Evolutionary conservation across 2,888 invertebrate genomes (phyloP), one percentile per base, ranked within the genome.

Genomic region (Biston stratarius): DNA sequence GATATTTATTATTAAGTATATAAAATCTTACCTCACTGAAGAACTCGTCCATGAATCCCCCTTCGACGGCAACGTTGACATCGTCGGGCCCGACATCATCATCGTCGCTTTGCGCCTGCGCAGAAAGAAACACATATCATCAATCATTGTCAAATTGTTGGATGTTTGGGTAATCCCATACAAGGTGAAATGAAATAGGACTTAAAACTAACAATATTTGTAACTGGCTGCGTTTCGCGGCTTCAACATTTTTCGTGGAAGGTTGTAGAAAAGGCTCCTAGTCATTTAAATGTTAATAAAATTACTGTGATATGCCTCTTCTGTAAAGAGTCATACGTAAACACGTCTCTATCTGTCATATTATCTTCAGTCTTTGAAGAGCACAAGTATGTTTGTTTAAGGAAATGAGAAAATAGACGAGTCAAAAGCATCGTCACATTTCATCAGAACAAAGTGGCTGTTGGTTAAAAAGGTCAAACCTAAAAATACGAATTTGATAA

Each of bases 1-100:
- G 24, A 24, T 24, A 24, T 24, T 3, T 24, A 2, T 3, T 24
- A 24, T 2, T 24, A 34, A 24, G 1, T 38, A 34, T 24, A 2
- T 33, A 14, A 88, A 24, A 60, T 14, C 95, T 95, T 90, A 98
- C 98, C 97, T 99, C 99, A 94, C 98, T 98, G 95, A 99, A 99
- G 95, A 99, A 99, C 92, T 99, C 99, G 92, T 99, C 99, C 99
- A 99, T 99, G 95, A 98, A 99, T 85, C 98, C 98, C 79, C 97
- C 97, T 92, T 99, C 99, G 87, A 99, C 98, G 90, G 97, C 98
- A 95, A 99, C 98, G 92, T 98, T 97, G 93, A 98, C 98, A 91
- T 99, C 99, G 94, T 98, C 98, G 78, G 97, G 97, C 79, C 97
- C 98, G 87, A 96, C 98, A 91, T 99, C 99, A 94, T 99, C 99